Percentiles rank a stretch among this genome's conserved stretches.
Conservation (phyloP, 2,113 vertebrate species). For the Spea bombifrons region DNA sequence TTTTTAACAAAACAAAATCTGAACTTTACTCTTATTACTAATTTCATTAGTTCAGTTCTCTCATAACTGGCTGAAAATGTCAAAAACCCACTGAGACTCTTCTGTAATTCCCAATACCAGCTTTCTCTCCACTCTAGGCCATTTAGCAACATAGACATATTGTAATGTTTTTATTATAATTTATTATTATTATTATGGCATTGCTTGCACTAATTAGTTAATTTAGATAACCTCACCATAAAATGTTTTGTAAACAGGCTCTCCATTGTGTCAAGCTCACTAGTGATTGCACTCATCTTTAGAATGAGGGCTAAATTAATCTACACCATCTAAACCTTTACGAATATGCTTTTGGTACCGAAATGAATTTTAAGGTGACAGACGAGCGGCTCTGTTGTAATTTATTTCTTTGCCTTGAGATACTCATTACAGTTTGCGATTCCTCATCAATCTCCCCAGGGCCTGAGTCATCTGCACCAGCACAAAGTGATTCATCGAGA, state of each 20-base stretch:
- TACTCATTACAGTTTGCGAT: slow-evolving; percentile 21
- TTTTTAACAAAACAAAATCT: too few relatives aligned
- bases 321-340: background rate
- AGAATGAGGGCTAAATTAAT: background rate
- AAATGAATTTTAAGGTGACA: slow-evolving; percentile 28
- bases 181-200: too few relatives aligned
- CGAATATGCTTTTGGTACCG: background rate
- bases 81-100: too few relatives aligned
- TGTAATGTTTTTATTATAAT: too few relatives aligned
- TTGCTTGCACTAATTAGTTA: too few relatives aligned
- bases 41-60: too few relatives aligned
- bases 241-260: background rate
- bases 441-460: slow-evolving; percentile 65
- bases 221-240: background rate
- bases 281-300: slow-evolving; percentile 10
- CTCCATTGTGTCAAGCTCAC: background rate
- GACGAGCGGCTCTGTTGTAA: slow-evolving; percentile 12
- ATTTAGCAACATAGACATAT: too few relatives aligned
- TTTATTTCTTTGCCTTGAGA: slow-evolving; percentile 34
- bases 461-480: slow-evolving; percentile 96
- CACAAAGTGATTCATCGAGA: slow-evolving; percentile 99
- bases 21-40: too few relatives aligned
- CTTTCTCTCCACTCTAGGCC: too few relatives aligned
- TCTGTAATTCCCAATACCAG: too few relatives aligned
- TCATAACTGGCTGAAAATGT: too few relatives aligned